Percentiles rank a stretch among this genome's conserved stretches.
These are phyloP conservation scores for Globodera rostochiensis DNA, from an alignment of 1,140 invertebrate genomes.

Conservation along the genomic window DNA sequence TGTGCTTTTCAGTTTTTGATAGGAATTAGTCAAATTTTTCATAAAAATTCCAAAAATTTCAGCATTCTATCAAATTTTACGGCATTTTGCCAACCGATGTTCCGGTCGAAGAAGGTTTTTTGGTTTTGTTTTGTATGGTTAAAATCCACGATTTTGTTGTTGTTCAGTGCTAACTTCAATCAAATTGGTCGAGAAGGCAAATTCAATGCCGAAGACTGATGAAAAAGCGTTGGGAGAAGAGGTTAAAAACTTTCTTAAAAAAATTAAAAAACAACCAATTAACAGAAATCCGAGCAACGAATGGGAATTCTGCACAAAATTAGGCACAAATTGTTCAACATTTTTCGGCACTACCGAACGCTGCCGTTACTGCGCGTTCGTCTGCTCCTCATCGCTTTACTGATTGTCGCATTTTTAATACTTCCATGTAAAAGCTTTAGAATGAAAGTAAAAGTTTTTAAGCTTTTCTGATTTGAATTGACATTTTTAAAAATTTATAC, in stretches of 20 bases:
- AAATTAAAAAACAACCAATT: neutral
- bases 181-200: neutral
- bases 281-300: neutral
- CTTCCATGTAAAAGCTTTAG: slow-evolving; percentile 22
- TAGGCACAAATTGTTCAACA: neutral
- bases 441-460: neutral
- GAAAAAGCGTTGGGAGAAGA: neutral
- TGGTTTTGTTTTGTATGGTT: neutral
- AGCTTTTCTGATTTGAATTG: neutral
- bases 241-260: too few species aligned
- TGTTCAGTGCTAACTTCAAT: neutral
- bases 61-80: too few species aligned
- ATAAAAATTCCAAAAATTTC: too few species aligned
- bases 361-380: slow-evolving; percentile 22
- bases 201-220: neutral
- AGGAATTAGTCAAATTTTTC: too few species aligned
- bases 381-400: slow-evolving; percentile 18
- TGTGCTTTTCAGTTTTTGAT: too few species aligned
- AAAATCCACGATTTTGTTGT: neutral
- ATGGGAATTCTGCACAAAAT: neutral
- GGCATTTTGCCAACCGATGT: neutral
- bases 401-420: slow-evolving; percentile 7
- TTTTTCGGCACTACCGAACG: neutral
- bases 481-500: neutral
- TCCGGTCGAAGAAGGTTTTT: neutral